A percentile compares a stretch with the other conserved stretches of the same genome.
These are phyloP conservation scores for Camelus bactrianus DNA, from an alignment of 2,113 vertebrate genomes.

Conservation along the genomic window DNA sequence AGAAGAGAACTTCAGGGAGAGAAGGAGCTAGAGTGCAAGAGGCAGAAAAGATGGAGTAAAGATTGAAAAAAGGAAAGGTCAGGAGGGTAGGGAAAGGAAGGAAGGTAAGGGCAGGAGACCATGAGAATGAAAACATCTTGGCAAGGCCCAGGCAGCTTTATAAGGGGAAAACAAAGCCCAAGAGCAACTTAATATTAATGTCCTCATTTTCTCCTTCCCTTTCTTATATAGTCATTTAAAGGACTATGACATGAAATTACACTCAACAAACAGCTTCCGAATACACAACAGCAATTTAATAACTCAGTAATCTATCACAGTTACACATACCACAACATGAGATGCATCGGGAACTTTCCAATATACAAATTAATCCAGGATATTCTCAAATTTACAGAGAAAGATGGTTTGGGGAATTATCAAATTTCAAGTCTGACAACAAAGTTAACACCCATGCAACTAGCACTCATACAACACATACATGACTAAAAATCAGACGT, in stretches of 20 bases:
- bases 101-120: neutral
- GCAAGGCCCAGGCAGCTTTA: neutral
- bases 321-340: neutral
- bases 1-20: neutral
- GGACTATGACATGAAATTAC: slow-evolving; percentile 3
- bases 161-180: neutral
- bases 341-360: neutral
- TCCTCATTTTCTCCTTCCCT: slow-evolving; percentile 28
- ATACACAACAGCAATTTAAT: neutral
- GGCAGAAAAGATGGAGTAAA: neutral
- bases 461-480: neutral
- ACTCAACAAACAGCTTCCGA: neutral
- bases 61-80: neutral
- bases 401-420: slow-evolving; percentile 3
- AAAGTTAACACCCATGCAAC: slow-evolving; percentile 21
- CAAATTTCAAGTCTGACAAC: slow-evolving; percentile 31
- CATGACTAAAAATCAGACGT: neutral
- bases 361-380: slow-evolving; percentile 37
- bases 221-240: slow-evolving; percentile 17
- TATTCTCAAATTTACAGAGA: slow-evolving; percentile 44
- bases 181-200: neutral
- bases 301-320: slow-evolving; percentile 13
- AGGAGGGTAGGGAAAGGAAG: neutral
- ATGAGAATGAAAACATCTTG: neutral
- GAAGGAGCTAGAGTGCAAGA: neutral